Evolutionary conservation across 2,888 invertebrate genomes (phyloP).

Genomic region (Gisinianus flammeolus): DNA sequence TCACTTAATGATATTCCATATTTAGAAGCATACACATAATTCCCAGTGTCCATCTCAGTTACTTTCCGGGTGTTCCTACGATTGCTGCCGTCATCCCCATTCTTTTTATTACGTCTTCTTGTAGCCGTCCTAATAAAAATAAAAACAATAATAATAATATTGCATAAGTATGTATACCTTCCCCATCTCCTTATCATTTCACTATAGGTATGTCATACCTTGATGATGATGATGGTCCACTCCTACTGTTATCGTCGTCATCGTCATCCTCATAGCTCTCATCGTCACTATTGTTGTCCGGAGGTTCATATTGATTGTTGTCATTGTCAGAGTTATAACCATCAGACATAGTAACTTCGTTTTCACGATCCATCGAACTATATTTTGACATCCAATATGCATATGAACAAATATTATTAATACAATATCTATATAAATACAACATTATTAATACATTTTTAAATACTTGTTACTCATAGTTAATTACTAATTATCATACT

Average conservation of each 20-base stretch:
- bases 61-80: neutral
- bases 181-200: neutral
- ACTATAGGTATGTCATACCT: neutral
- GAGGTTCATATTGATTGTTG: too few relatives aligned
- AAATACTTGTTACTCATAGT: neutral
- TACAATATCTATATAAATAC: neutral
- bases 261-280: neutral
- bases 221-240: neutral
- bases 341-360: neutral
- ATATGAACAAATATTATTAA: neutral
- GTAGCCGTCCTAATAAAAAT: neutral
- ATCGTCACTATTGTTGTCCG: neutral
- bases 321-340: neutral
- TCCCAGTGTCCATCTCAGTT: neutral
- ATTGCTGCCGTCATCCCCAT: neutral
- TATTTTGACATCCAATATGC: neutral
- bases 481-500: neutral
- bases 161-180: neutral
- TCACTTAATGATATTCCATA: too few relatives aligned
- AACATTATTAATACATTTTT: too few relatives aligned
- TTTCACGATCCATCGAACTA: neutral
- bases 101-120: neutral
- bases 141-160: neutral
- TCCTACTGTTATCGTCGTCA: neutral
- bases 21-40: neutral